Evolutionary conservation across 2,888 invertebrate species (phyloP), one percentile per base, ranked within the genome.

Genomic region (Drosophila kambysellisi): DNA sequence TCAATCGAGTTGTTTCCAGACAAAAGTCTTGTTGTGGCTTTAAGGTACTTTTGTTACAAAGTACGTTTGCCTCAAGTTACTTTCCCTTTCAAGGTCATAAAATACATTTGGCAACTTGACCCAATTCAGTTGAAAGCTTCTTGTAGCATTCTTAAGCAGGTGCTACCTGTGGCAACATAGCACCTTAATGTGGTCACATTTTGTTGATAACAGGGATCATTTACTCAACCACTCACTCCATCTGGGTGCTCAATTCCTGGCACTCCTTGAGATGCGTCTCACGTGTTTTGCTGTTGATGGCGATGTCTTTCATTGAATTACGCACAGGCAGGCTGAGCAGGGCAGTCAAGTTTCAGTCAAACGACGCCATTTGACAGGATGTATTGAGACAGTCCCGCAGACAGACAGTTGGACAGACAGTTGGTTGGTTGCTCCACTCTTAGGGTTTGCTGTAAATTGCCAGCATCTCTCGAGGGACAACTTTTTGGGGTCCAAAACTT

Each of bases 291-390:
- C 72, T 70, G 56, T 56, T 56, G 81, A 85, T 81, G 82, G 76
- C 66, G 53, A 73, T 72, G 80, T 78, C 83, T 75, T 82, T 90
- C 79, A 87, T 87, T 90, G 87, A 90, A 87, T 87, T 90, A 90
- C 86, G 72, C 73, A 62, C 71, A 83, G 77, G 68, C 68, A 80
- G 64, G 56, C 52, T 54, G 46, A 37, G 12, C 37, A 15, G 52
- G 51, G 20, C 60, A 39, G 58, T 50, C 56, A 52, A 88, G 77
- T 83, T 73, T 87, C 29, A 58, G 69, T 46, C 46, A 75, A 79
- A 73, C 51, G 78, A 43, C 53, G 72, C 74, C 79, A 69, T 76
- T 81, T 76, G 83, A 74, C 85, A 80, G 78, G 66, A 72, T 61
- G 67, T 50, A 51, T 25, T 32, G 29, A 54, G 61, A 29, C 56